phyloP scores from a whole-genome alignment of 1,140 invertebrate genomes.

The Drosophila erecta region DNA sequence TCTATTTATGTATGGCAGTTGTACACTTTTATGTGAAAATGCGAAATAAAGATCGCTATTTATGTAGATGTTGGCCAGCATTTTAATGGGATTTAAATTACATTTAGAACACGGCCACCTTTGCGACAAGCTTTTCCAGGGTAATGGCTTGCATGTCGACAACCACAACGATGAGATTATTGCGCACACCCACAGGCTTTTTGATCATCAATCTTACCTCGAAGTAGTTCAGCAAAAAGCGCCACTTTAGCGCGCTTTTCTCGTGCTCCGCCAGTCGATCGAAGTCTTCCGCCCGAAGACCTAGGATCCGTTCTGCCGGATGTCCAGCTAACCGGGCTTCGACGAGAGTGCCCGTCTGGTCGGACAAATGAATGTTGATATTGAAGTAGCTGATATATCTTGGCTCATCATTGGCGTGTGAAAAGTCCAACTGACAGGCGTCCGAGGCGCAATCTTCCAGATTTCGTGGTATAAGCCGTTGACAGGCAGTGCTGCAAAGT shows the following conservation, averaged over 20 bases:
- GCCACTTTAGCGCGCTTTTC: constrained; percentile 86
- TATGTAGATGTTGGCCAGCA: constrained; percentile 22
- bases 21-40: constrained; percentile 55
- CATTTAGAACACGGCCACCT: constrained; percentile 54
- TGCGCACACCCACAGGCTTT: constrained; percentile 58
- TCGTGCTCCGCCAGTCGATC: constrained; percentile 29
- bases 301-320: constrained; percentile 84
- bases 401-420: constrained; percentile 68
- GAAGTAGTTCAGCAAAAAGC: constrained; percentile 85
- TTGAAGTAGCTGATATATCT: constrained; percentile 85
- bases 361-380: constrained; percentile 85
- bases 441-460: constrained; percentile 58
- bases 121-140: constrained; percentile 45
- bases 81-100: not conserved
- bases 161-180: constrained; percentile 47
- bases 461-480: constrained; percentile 28
- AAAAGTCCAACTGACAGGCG: constrained; percentile 55
- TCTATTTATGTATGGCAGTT: constrained; percentile 43
- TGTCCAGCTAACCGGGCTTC: constrained; percentile 85
- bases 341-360: constrained; percentile 86
- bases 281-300: constrained; percentile 40
- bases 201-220: constrained; percentile 84
- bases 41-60: constrained; percentile 53
- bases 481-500: constrained; percentile 54
- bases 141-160: constrained; percentile 60